These are phyloP conservation scores for Pyrrhia umbra DNA, from an alignment of 2,888 invertebrate genomes.

Conservation along the genomic window DNA sequence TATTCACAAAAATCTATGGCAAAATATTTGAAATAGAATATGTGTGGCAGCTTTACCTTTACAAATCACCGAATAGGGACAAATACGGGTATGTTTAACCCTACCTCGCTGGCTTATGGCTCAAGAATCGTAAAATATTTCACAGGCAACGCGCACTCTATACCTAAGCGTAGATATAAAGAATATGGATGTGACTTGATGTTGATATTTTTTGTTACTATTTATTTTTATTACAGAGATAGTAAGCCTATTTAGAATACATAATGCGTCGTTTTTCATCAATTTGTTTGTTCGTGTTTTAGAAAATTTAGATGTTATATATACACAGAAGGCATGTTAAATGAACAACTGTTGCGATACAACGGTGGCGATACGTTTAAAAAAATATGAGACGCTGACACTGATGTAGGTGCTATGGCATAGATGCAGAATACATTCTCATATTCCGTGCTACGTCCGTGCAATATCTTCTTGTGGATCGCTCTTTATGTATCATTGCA, in stretches of 20 bases:
- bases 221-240: not conserved
- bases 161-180: constrained; percentile 61
- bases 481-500: not conserved
- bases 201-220: constrained; percentile 10
- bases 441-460: not conserved
- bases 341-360: not conserved
- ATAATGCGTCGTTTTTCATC: not conserved
- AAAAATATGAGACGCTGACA: not conserved
- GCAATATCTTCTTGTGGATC: not conserved
- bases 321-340: too few relatives aligned
- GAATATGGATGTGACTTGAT: constrained; percentile 68
- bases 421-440: not conserved
- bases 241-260: too few relatives aligned
- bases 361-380: not conserved
- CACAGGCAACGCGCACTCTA: constrained; percentile 77
- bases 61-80: constrained; percentile 84
- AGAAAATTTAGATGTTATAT: not conserved
- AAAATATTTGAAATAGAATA: constrained; percentile 63
- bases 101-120: constrained; percentile 81
- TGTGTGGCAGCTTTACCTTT: constrained; percentile 67
- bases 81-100: constrained; percentile 79
- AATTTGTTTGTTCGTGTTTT: not conserved
- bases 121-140: constrained; percentile 88
- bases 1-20: constrained; percentile 57
- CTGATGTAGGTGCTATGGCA: not conserved